Evolutionary conservation across 2,888 invertebrate species (phyloP).

Genomic region (Papilio protenor): DNA sequence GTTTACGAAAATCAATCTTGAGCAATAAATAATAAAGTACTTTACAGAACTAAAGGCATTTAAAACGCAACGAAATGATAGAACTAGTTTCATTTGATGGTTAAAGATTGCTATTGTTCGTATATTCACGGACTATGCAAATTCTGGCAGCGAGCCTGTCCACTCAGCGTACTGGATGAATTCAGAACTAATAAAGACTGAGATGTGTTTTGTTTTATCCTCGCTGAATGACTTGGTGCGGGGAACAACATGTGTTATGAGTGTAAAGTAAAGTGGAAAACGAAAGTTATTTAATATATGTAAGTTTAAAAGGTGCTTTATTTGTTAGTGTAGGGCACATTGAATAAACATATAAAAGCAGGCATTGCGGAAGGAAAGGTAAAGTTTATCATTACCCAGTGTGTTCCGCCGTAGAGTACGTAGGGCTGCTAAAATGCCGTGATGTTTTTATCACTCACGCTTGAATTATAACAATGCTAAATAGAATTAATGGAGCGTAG

Average conservation of each 20-base stretch:
- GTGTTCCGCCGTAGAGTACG: not conserved
- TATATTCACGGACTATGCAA: not conserved
- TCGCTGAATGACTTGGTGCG: not conserved
- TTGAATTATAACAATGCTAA: conserved; percentile 16
- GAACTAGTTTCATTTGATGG: conserved; percentile 8
- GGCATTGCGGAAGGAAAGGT: not conserved
- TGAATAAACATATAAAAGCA: not conserved
- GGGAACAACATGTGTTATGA: no score
- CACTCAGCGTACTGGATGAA: not conserved
- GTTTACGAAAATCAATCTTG: no score
- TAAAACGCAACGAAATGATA: not conserved
- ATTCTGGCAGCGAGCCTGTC: not conserved
- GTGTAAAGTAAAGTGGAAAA: not conserved
- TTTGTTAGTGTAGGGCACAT: not conserved
- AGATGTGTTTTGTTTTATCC: not conserved
- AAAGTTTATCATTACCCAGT: not conserved
- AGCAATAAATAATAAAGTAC: no score
- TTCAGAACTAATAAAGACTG: not conserved
- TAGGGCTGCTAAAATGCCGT: not conserved
- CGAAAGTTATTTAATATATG: not conserved
- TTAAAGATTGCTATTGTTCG: not conserved
- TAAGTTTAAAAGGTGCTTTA: not conserved
- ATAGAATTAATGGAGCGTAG: not conserved
- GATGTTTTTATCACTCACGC: conserved; percentile 5
- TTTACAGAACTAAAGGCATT: not conserved